Evolutionary conservation across 2,113 vertebrate species (phyloP).

Genomic region (Phylloscopus trochilus): DNA sequence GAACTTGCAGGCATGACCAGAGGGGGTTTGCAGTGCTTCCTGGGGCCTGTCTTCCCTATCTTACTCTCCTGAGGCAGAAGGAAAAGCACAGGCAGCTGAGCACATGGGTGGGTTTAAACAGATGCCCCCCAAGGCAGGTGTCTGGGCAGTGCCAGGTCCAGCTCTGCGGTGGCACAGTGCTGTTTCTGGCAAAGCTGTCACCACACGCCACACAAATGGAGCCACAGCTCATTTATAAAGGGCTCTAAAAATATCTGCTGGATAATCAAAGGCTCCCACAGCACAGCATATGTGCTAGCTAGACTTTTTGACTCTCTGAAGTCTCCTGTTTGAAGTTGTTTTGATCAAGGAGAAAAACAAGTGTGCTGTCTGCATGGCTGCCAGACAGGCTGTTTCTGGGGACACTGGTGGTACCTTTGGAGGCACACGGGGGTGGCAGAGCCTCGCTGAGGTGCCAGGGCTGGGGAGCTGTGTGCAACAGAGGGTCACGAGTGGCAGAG

Average conservation of each 20-base stretch:
- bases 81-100: not conserved
- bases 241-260: slow-evolving; percentile 37
- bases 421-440: not conserved
- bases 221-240: not conserved
- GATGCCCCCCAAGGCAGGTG: not conserved
- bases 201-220: rapidly evolving
- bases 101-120: not conserved
- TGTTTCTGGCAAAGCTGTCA: not conserved
- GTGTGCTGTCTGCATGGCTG: not conserved
- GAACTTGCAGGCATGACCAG: not conserved
- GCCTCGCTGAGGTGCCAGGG: rapidly evolving
- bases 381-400: not conserved
- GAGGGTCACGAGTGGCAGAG: not conserved
- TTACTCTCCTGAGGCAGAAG: not conserved
- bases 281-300: not conserved
- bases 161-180: not conserved
- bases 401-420: not conserved
- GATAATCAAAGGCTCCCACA: slow-evolving; percentile 34
- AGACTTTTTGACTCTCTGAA: not conserved
- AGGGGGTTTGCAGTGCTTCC: not conserved
- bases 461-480: not conserved
- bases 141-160: not conserved
- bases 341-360: slow-evolving; percentile 6
- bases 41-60: not conserved
- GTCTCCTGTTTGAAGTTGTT: not conserved